Evolutionary conservation across 2,113 vertebrate species (phyloP).

Genomic region (Lagopus muta): DNA sequence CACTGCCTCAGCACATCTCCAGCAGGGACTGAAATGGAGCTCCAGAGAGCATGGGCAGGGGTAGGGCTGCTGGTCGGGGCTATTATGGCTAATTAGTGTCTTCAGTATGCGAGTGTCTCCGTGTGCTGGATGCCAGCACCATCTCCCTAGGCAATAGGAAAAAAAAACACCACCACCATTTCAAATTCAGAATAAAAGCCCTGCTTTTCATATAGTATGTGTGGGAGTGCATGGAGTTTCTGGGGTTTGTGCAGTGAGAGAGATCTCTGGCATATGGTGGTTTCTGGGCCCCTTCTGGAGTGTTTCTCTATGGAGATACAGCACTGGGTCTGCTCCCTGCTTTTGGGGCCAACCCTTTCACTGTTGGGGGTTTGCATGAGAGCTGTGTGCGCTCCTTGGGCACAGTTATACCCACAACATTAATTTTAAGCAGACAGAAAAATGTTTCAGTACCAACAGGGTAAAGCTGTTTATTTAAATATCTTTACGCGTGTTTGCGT

Average conservation of each 20-base stretch:
- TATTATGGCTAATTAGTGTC: not conserved
- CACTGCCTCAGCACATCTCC: fast-evolving
- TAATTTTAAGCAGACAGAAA: not conserved
- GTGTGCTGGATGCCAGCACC: not conserved
- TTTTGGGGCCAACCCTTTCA: not conserved
- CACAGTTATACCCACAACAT: not conserved
- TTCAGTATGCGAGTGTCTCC: not conserved
- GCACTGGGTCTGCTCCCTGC: not conserved
- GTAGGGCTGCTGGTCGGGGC: not conserved
- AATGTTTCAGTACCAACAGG: not conserved
- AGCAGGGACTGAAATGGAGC: not conserved
- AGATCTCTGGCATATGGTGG: not conserved
- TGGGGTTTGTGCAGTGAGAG: not conserved
- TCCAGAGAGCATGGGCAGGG: not conserved
- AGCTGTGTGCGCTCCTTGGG: not conserved
- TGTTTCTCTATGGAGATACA: not conserved
- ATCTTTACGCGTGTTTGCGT: not conserved
- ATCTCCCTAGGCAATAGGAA: not conserved
- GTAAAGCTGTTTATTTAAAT: not conserved
- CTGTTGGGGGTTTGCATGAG: not conserved
- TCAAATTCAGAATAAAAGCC: not conserved
- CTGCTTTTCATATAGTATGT: not conserved
- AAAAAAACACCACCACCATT: not conserved
- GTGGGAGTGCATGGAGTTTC: not conserved
- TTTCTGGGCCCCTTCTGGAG: not conserved